phyloP scores from a whole-genome alignment of 2,888 invertebrate species.

The Fissipunctia ypsillon region DNA sequence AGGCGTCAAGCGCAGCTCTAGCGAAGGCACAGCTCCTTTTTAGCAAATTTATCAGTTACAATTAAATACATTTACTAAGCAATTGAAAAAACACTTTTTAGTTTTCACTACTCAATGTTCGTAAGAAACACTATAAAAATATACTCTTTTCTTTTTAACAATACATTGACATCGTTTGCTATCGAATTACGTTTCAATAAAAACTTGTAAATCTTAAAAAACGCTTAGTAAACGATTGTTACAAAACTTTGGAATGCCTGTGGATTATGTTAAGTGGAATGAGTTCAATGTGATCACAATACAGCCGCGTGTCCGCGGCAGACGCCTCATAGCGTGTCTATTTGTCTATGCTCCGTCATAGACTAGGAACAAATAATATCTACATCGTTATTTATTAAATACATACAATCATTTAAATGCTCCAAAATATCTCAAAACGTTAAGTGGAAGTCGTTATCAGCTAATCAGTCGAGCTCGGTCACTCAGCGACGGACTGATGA shows the following conservation, averaged over 20 bases:
- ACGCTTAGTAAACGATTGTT: slow-evolving; percentile 67
- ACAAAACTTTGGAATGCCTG: slow-evolving; percentile 75
- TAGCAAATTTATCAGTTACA: slow-evolving; percentile 22
- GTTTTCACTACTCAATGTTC: slow-evolving; percentile 3
- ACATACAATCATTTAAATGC: slow-evolving; percentile 64
- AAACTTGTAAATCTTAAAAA: slow-evolving; percentile 66
- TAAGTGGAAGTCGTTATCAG: slow-evolving; percentile 62
- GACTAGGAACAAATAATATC: slow-evolving; percentile 58
- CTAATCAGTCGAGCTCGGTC: slow-evolving; percentile 73
- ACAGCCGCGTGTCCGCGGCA: slow-evolving; percentile 11
- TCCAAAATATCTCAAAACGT: slow-evolving; percentile 63
- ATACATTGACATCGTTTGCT: slow-evolving; percentile 35
- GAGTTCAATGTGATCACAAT: slow-evolving; percentile 64
- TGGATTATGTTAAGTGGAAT: slow-evolving; percentile 74
- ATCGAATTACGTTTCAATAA: slow-evolving; percentile 41
- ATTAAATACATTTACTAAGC: slow-evolving; percentile 40
- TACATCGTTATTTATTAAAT: slow-evolving; percentile 51
- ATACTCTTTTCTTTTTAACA: slow-evolving; percentile 39
- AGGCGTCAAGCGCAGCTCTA: slow-evolving; percentile 18
- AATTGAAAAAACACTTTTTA: slow-evolving; percentile 27
- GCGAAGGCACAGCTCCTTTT: slow-evolving; percentile 42
- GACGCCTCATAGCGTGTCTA: slow-evolving; percentile 44
- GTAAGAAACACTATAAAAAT: slow-evolving; percentile 56
- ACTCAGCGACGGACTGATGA: slow-evolving; percentile 42
- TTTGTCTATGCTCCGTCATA: slow-evolving; percentile 62